phyloP scores from a whole-genome alignment of 30 jellyfish, hydroid and myxozoan genomes.

The Chrysaora quinquecirrha region DNA sequence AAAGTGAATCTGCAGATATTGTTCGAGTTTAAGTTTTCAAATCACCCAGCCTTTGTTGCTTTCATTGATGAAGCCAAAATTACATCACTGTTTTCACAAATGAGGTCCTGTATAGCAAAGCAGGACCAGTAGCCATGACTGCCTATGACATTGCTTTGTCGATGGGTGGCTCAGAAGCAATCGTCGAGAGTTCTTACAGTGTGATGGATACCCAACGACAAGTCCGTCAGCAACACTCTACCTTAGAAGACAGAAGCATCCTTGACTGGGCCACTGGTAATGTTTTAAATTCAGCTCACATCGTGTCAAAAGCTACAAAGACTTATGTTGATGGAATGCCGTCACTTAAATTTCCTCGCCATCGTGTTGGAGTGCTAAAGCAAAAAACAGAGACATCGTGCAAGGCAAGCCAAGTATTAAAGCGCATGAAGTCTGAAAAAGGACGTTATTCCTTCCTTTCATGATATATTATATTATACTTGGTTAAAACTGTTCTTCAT shows the following conservation, averaged over 20 bases:
- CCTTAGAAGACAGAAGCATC: too few species aligned
- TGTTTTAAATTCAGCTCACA: neutral
- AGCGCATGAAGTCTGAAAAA: neutral
- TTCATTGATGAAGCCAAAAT: neutral
- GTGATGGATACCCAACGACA: neutral
- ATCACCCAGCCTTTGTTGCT: too few species aligned
- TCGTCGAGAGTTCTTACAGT: neutral
- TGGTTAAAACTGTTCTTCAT: too few species aligned
- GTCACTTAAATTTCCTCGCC: neutral
- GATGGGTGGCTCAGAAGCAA: neutral
- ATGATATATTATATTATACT: neutral
- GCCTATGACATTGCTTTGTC: too few species aligned
- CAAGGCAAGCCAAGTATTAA: neutral
- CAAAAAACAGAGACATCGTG: too few species aligned
- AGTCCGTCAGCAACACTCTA: too few species aligned
- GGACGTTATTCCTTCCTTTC: neutral
- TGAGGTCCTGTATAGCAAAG: neutral
- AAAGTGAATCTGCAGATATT: too few species aligned
- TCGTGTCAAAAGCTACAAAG: neutral
- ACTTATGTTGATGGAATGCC: neutral
- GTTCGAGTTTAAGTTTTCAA: too few species aligned
- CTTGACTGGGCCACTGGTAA: too few species aligned
- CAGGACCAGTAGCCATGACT: conserved; percentile 3
- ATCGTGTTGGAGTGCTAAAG: neutral
- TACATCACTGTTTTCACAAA: neutral